Evolutionary conservation across 2,113 vertebrate species (phyloP), one percentile per base, ranked within the genome.

Genomic region (Catharus minimus): DNA sequence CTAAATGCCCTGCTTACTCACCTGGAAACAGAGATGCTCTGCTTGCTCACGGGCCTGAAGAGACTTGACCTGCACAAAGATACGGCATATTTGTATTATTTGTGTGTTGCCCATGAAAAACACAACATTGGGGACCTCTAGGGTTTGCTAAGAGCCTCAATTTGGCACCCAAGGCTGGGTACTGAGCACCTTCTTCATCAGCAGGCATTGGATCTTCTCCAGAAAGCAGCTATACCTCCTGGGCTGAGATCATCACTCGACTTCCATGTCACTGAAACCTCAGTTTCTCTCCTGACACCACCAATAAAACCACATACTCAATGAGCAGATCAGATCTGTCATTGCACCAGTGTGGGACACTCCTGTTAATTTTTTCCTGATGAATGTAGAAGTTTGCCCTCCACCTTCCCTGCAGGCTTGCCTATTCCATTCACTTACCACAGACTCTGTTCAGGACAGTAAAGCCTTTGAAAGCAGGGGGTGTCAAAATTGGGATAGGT

Each of bases 1-100:
- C 57, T 56, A 18, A 79, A 61, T 32, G 36, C 11, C 20, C 5
- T 60, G 72, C 43, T 58, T 27, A 4, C 20, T 78, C 65, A 86
- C 21, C 44, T 72, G 33, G 23, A 79, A 88, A 75, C 30, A 74
- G 60, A 85, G 44, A 24, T 41, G 56, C 23, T 86, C 26, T 57
- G 12, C 44, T 53, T 75, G 11, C 9, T 50, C 23, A n/a, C 26
- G 81, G 32, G 61, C 26, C 20, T 57, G 68, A 89, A 62, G 41
- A 75, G 22, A 36, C 14, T 72, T 71, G 28, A 75, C 27, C 50
- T 71, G 56, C 47, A 49, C 39, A 38, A 62, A 81, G 36, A 8
- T 39, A 27, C 0, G 0, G 5, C 18, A 26, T n/a, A 21, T 19
- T 72, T 64, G 6, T 44, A 4, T 67, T 65, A 15, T 50, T 60